Evolutionary conservation across 2,888 invertebrate species (phyloP).

Genomic region (Scaptomyza caliginosa): DNA sequence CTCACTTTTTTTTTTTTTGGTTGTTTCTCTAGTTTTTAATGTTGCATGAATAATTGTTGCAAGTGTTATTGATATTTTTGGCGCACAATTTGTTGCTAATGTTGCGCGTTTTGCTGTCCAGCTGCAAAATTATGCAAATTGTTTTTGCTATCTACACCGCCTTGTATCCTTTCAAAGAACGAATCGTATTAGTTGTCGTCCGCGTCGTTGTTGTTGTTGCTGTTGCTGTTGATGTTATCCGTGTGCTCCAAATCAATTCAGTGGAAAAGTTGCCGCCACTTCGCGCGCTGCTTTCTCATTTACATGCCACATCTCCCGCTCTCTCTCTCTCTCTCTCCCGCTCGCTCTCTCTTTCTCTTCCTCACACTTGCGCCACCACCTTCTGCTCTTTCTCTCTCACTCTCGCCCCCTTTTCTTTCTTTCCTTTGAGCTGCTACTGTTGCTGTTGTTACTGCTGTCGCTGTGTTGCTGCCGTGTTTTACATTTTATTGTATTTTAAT

Average conservation of each 20-base stretch:
- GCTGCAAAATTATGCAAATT: constrained; percentile 55
- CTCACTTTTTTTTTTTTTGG: background rate
- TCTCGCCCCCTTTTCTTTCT: background rate
- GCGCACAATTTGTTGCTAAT: constrained; percentile 52
- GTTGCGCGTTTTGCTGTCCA: constrained; percentile 45
- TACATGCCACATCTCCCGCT: constrained; percentile 29
- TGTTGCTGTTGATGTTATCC: constrained; percentile 24
- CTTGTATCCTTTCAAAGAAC: constrained; percentile 24
- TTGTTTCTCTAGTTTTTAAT: constrained; percentile 12
- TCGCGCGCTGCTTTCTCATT: constrained; percentile 40
- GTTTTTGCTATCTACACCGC: constrained; percentile 43
- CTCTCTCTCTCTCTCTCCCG: background rate
- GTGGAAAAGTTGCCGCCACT: constrained; percentile 74
- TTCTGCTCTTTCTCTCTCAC: background rate
- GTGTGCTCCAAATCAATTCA: constrained; percentile 63
- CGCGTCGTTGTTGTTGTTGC: too few relatives aligned
- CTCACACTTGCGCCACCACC: background rate
- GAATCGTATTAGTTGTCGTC: background rate
- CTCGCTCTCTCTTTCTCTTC: background rate
- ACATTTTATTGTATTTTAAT: constrained; percentile 79
- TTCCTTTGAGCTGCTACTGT: background rate
- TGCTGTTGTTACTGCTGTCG: constrained; percentile 11
- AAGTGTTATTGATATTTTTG: constrained; percentile 7
- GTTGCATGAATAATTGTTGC: constrained; percentile 2
- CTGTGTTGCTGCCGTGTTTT: constrained; percentile 46